A percentile compares a stretch with the other conserved stretches of the same genome.
Conservation (phyloP, 1,140 invertebrate genomes). For the Battus philenor region DNA sequence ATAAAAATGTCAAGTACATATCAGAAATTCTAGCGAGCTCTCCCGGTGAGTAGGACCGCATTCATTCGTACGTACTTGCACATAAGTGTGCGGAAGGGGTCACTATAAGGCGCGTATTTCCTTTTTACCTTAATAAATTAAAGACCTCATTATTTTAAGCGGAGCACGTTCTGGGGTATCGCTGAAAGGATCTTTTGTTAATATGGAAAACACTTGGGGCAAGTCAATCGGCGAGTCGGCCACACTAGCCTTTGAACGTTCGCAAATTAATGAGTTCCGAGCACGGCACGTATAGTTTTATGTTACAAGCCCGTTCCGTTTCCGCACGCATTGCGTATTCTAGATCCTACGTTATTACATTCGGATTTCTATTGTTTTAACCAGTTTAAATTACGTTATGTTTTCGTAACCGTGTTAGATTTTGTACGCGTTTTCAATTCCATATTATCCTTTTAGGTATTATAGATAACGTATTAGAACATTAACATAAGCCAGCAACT, state of each 20-base stretch:
- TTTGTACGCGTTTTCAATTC: too few relatives aligned
- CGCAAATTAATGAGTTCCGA: constrained; percentile 65
- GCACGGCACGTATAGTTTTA: constrained; percentile 37
- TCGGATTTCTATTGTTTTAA: constrained; percentile 1
- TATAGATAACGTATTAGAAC: too few relatives aligned
- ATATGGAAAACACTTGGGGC: constrained; percentile 54
- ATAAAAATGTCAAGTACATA: constrained; percentile 9
- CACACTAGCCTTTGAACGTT: constrained; percentile 52
- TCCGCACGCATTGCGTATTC: constrained; percentile 3
- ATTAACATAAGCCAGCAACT: too few relatives aligned
- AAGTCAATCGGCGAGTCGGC: constrained; percentile 51
- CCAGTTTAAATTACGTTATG: neutral
- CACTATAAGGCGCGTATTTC: constrained; percentile 28
- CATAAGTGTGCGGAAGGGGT: constrained; percentile 17
- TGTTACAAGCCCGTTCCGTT: constrained; percentile 29
- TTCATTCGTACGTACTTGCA: constrained; percentile 8
- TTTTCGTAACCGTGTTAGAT: too few relatives aligned
- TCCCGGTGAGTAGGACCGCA: constrained; percentile 3
- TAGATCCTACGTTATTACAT: constrained; percentile 3
- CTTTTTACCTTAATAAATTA: constrained; percentile 57
- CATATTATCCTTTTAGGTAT: too few relatives aligned
- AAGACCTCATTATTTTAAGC: constrained; percentile 62
- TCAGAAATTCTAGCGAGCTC: constrained; percentile 9
- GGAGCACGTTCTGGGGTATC: constrained; percentile 49
- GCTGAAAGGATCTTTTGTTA: constrained; percentile 64